phyloP scores from a whole-genome alignment of 2,113 vertebrate genomes.

The Sitta europaea region DNA sequence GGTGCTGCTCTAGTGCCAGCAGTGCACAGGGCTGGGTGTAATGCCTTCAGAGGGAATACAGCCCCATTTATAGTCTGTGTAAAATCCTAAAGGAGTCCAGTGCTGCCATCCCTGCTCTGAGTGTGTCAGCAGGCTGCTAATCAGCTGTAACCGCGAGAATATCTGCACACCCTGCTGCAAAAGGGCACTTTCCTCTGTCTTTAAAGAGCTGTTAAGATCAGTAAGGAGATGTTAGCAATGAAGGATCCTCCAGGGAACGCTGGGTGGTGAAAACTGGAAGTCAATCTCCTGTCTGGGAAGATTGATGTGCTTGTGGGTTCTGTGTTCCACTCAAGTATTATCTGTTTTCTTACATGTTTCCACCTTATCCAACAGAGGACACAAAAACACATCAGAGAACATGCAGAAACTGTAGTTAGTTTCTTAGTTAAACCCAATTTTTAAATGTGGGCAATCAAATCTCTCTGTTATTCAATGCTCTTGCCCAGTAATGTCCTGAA shows the following conservation, averaged over 20 bases:
- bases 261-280: not conserved
- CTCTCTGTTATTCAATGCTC: not conserved
- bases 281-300: not conserved
- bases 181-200: not conserved
- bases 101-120: not conserved
- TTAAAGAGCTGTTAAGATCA: not conserved
- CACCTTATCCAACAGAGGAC: not conserved
- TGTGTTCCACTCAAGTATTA: not conserved
- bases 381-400: not conserved
- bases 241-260: not conserved
- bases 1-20: not conserved
- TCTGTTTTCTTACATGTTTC: not conserved
- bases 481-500: not conserved
- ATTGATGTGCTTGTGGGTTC: not conserved
- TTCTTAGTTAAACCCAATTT: not conserved
- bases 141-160: not conserved
- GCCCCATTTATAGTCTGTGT: accelerated
- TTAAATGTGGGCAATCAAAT: not conserved
- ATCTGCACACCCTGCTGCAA: not conserved
- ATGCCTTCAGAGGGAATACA: not conserved
- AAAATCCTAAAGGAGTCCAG: not conserved
- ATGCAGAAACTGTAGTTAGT: not conserved
- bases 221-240: not conserved
- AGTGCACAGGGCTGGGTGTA: not conserved
- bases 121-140: not conserved